These are phyloP conservation scores for Neoniphon sammara DNA, from an alignment of 2,797 vertebrate genomes.

Conservation along the genomic window DNA sequence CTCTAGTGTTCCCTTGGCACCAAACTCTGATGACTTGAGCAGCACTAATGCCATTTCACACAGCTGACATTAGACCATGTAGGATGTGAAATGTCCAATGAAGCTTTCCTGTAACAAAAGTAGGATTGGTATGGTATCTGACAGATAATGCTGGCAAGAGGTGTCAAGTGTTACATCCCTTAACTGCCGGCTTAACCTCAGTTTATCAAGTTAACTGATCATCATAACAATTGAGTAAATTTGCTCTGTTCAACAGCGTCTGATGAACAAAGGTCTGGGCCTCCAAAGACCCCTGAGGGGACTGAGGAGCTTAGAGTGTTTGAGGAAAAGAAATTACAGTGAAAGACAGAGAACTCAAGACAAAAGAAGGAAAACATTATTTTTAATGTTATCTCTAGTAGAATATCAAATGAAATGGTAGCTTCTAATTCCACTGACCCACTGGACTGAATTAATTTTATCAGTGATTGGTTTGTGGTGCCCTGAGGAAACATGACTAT, in stretches of 20 bases:
- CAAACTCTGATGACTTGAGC: not conserved
- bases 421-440: conserved; percentile 9
- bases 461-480: not conserved
- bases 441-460: not conserved
- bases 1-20: not conserved
- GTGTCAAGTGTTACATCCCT: conserved; percentile 3
- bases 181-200: not conserved
- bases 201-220: conserved; percentile 22
- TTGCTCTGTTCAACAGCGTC: conserved; percentile 1
- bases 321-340: not conserved
- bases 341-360: conserved; percentile 2
- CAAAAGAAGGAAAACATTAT: not conserved
- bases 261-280: not conserved
- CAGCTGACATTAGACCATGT: not conserved
- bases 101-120: not conserved
- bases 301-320: not conserved
- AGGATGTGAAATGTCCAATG: not conserved
- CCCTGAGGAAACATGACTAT: not conserved
- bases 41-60: not conserved
- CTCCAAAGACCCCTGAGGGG: not conserved
- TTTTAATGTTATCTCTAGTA: not conserved
- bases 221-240: conserved; percentile 31
- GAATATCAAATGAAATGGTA: not conserved
- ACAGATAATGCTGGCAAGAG: not conserved
- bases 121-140: not conserved